phyloP scores from a whole-genome alignment of 1,140 invertebrate genomes.

The Sarcophaga bullata region DNA sequence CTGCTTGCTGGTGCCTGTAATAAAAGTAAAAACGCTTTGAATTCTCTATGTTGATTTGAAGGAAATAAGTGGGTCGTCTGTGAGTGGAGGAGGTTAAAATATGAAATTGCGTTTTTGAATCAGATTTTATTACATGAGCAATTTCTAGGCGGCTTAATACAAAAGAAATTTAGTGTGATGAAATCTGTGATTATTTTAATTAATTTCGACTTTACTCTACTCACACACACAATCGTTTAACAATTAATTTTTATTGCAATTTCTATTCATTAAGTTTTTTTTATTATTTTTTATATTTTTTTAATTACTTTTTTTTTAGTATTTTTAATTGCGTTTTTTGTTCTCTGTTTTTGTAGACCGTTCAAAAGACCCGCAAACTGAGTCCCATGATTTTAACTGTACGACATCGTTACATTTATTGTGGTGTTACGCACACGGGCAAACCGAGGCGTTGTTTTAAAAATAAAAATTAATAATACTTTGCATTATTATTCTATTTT shows the following conservation, averaged over 20 bases:
- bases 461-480: not conserved
- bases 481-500: not conserved
- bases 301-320: not conserved
- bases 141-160: not conserved
- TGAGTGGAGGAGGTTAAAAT: too few species aligned
- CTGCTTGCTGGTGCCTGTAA: not conserved
- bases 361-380: slow-evolving; percentile 2
- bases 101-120: too few species aligned
- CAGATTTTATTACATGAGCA: too few species aligned
- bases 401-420: slow-evolving; percentile 13
- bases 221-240: too few species aligned
- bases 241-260: too few species aligned
- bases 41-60: too few species aligned
- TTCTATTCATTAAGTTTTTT: too few species aligned
- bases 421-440: slow-evolving; percentile 24
- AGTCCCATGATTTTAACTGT: slow-evolving; percentile 35
- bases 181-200: too few species aligned
- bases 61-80: too few species aligned
- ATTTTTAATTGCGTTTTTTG: not conserved
- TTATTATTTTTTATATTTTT: too few species aligned
- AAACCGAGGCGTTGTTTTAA: slow-evolving; percentile 30
- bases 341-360: not conserved
- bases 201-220: too few species aligned
- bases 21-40: not conserved
- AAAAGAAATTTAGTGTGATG: too few species aligned